Conservation (phyloP, 2,888 invertebrate genomes). For the Philonicus albiceps region DNA sequence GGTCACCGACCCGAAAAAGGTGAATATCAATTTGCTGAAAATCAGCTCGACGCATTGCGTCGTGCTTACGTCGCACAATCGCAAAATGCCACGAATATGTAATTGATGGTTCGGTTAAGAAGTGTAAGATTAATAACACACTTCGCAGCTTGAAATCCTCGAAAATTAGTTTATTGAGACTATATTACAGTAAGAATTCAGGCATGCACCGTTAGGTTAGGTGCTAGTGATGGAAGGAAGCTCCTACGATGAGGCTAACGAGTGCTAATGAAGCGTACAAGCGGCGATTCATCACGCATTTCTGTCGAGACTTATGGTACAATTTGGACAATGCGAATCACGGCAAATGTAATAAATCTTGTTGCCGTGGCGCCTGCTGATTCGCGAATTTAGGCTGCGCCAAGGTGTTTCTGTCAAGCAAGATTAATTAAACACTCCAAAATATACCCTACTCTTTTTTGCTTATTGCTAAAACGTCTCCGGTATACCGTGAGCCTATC, state of each 20-base stretch:
- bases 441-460: not conserved
- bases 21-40: not conserved
- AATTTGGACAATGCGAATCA: not conserved
- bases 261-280: not conserved
- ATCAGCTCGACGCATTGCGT: not conserved
- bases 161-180: not conserved
- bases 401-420: not conserved
- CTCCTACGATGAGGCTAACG: not conserved
- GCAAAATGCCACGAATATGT: not conserved
- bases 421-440: not conserved
- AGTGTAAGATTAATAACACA: not conserved
- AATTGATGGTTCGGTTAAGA: not conserved
- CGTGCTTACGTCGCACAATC: not conserved
- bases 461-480: not conserved
- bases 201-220: not conserved
- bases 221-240: not conserved
- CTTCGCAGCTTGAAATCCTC: not conserved
- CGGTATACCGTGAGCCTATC: not conserved
- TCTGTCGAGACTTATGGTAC: not conserved
- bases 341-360: not conserved
- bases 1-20: not conserved
- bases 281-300: not conserved
- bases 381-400: not conserved
- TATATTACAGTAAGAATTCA: not conserved
- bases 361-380: not conserved